A percentile compares a stretch with the other conserved stretches of the same genome.
phyloP scores from a whole-genome alignment of 1,140 invertebrate genomes.

The Heliconius hermathena region DNA sequence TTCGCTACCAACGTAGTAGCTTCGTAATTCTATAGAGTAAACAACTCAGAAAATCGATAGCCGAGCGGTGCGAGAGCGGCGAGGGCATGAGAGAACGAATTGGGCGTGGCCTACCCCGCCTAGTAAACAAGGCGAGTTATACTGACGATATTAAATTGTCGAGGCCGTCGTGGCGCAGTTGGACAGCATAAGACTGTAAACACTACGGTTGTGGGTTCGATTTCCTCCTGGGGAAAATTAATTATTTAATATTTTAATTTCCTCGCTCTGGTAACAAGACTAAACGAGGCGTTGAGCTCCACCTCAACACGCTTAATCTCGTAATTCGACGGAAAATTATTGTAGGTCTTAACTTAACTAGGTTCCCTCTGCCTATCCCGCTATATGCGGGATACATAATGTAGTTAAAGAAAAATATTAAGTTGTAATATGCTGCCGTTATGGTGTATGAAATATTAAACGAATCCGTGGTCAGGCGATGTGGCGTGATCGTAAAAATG shows the following conservation, averaged over 20 bases:
- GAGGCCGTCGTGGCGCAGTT: no score
- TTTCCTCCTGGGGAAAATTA: no score
- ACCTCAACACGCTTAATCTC: no score
- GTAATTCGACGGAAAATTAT: no score
- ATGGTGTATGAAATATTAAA: slow-evolving; percentile 19
- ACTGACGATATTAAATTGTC: slow-evolving; percentile 31
- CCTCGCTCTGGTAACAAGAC: no score
- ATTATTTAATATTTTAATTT: no score
- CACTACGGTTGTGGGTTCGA: no score
- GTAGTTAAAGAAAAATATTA: slow-evolving; percentile 13
- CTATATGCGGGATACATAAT: no score
- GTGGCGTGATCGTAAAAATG: slow-evolving; percentile 34
- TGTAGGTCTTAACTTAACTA: no score
- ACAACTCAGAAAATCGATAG: slow-evolving; percentile 68
- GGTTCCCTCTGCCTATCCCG: no score
- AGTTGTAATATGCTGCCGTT: slow-evolving; percentile 29
- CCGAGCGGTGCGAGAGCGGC: slow-evolving; percentile 53
- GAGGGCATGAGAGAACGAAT: slow-evolving; percentile 34
- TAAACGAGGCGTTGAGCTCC: no score
- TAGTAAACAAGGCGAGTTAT: slow-evolving; percentile 45
- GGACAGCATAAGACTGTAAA: no score
- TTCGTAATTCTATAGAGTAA: slow-evolving; percentile 65
- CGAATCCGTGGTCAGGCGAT: slow-evolving; percentile 29
- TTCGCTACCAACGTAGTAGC: slow-evolving; percentile 42
- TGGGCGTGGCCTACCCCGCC: slow-evolving; percentile 44